These are phyloP conservation scores for Netelia fuscicornis DNA, from an alignment of 2,888 invertebrate species.

Conservation along the genomic window DNA sequence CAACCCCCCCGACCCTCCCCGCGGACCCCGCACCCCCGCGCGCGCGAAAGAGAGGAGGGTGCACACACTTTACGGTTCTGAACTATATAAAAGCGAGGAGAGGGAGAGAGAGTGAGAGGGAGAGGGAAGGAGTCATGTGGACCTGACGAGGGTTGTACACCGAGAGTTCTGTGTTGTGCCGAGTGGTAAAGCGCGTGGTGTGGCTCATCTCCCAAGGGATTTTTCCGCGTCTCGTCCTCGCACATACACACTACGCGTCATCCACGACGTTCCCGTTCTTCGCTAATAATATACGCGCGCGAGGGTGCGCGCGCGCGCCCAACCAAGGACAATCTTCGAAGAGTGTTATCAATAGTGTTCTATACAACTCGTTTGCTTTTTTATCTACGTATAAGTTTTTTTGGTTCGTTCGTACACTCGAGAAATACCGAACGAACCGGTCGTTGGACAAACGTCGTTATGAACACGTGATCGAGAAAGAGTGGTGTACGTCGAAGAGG, in stretches of 20 bases:
- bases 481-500: too few species aligned
- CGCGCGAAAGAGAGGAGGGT: conserved; percentile 17
- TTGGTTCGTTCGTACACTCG: too few species aligned
- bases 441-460: background rate
- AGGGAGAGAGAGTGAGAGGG: background rate
- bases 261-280: background rate
- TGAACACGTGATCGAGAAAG: too few species aligned
- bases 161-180: conserved; percentile 50
- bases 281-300: too few species aligned
- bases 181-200: conserved; percentile 52
- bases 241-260: background rate
- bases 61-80: conserved; percentile 32
- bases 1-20: background rate
- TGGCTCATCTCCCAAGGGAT: conserved; percentile 30
- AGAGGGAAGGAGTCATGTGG: conserved; percentile 58
- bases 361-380: too few species aligned
- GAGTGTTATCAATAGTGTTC: too few species aligned
- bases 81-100: conserved; percentile 17
- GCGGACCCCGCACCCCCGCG: background rate
- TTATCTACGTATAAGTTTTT: too few species aligned
- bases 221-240: background rate
- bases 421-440: too few species aligned
- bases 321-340: too few species aligned
- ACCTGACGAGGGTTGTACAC: conserved; percentile 58
- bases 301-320: too few species aligned